Base-by-base conservation (phyloP, 2,113 vertebrate species). In the Burhinus oedicnemus region DNA sequence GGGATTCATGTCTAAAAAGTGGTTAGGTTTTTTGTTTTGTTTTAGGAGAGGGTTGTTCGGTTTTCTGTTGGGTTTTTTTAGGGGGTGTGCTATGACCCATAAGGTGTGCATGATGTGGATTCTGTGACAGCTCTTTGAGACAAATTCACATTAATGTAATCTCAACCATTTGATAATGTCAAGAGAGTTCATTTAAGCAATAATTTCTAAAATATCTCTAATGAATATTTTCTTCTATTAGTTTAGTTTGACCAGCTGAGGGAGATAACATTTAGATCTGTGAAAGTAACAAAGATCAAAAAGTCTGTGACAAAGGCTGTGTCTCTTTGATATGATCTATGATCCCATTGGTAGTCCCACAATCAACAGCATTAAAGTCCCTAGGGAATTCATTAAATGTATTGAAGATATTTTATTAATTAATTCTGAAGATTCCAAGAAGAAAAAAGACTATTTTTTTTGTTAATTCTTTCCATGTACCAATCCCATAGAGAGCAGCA, bases 271-370 rank as follows among this genome's bases (percentile, higher is more conserved):
- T 77, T 86, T 65, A 93, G 34, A 19, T 83, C 66, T 58, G 27
- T 77, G 69, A 81, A 90, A n/a, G 13, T 76, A 64, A 23, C 15
- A 66, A 34, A 75, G 38, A 89, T 96, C 36, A 95, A 95, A 95
- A 95, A 83, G 21, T 3, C 32, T 86, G 42, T 49, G 62, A 77
- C 49, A 92, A 36, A 74, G 36, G 12, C 45, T 72, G 5, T 5
- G 1, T 70, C 36, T 61, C 58, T 88, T 89, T 91, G 55, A 86
- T 94, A 42, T 70, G 27, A 61, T 83, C 80, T 92, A 12, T 78
- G 60, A 86, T 81, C 8, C 12, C 26, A 60, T 45, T 55, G 42
- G 54, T 60, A 83, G 75, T 80, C 22, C 13, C 5, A 49, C 32
- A 90, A 83, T 52, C 76, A 86, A 62, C 27, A 58, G 6, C 1